Evolutionary conservation across 37 sponge, comb jelly and placozoan species (phyloP), one percentile per base, ranked within the genome.

Genomic region (Beroe forskalii): DNA sequence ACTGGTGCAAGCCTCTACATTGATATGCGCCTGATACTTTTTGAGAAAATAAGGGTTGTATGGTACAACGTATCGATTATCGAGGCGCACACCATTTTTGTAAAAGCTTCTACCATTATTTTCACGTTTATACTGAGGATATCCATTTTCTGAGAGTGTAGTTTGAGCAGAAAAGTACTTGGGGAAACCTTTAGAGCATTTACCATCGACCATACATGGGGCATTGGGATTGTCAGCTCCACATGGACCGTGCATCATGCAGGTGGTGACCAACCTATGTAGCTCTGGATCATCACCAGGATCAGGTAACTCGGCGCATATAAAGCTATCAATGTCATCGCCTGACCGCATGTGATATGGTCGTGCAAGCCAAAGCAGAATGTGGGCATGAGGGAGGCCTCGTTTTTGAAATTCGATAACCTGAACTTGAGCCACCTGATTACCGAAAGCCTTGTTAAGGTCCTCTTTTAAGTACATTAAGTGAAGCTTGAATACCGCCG

Each of bases 371-470:
- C n/a, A n/a, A n/a, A n/a, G n/a, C n/a, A n/a, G n/a, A n/a, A n/a
- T n/a, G n/a, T n/a, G n/a, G n/a, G n/a, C n/a, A n/a, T n/a, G n/a
- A n/a, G n/a, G n/a, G n/a, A n/a, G n/a, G n/a, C n/a, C n/a, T n/a
- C n/a, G n/a, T n/a, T n/a, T n/a, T n/a, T n/a, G n/a, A n/a, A n/a
- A n/a, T n/a, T n/a, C n/a, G n/a, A n/a, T n/a, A n/a, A n/a, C n/a
- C n/a, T 90, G 66, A 2, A 92, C 42, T 30, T 76, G 25, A 37
- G 91, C 80, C 0, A 48, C 63, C 62, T 62, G 62, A 8, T 91
- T 39, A 1, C 93, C 90, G 83, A 94, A 93, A 62, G 67, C 44
- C 24, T 67, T 75, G n/a, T n/a, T n/a, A n/a, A n/a, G n/a, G n/a
- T n/a, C n/a, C n/a, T n/a, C n/a, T n/a, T n/a, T n/a, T n/a, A n/a